Evolutionary conservation across 2,888 invertebrate genomes (phyloP).

Genomic region (Drosophila gaucha): DNA sequence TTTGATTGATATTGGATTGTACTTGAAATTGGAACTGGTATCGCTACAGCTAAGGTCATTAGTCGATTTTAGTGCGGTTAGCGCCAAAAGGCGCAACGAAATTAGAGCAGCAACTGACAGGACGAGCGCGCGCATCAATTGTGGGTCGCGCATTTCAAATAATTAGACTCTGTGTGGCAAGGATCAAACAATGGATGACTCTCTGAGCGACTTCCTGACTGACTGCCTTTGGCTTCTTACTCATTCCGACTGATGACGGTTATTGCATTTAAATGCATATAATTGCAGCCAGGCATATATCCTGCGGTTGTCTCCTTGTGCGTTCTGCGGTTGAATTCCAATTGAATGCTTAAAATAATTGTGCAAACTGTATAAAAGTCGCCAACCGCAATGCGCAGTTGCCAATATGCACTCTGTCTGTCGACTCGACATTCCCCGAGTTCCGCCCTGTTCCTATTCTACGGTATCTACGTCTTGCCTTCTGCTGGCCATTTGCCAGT

Average conservation of each 20-base stretch:
- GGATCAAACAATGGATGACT: conserved; percentile 45
- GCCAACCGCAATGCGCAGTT: conserved; percentile 76
- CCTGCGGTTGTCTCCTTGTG: conserved; percentile 52
- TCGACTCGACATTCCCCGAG: neutral
- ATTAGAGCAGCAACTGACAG: conserved; percentile 68
- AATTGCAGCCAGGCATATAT: conserved; percentile 66
- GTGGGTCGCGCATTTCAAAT: conserved; percentile 65
- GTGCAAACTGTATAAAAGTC: conserved; percentile 60
- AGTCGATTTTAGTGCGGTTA: conserved; percentile 60
- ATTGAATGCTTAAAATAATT: conserved; percentile 81
- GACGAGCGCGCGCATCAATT: conserved; percentile 74
- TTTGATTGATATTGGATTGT: conserved; percentile 80
- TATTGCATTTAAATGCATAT: conserved; percentile 80
- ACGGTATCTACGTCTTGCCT: neutral
- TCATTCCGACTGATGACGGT: conserved; percentile 70
- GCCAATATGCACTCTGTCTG: conserved; percentile 41
- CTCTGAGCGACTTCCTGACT: conserved; percentile 5
- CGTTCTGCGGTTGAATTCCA: conserved; percentile 76
- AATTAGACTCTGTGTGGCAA: conserved; percentile 56
- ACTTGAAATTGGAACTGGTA: conserved; percentile 14
- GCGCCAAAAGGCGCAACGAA: conserved; percentile 70
- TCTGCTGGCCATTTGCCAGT: conserved; percentile 68
- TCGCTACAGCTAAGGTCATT: conserved; percentile 65
- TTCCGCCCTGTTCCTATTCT: neutral
- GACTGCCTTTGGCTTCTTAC: conserved; percentile 9